Evolutionary conservation across 2,888 invertebrate genomes (phyloP).

Genomic region (Eudasyphora cyanicolor): DNA sequence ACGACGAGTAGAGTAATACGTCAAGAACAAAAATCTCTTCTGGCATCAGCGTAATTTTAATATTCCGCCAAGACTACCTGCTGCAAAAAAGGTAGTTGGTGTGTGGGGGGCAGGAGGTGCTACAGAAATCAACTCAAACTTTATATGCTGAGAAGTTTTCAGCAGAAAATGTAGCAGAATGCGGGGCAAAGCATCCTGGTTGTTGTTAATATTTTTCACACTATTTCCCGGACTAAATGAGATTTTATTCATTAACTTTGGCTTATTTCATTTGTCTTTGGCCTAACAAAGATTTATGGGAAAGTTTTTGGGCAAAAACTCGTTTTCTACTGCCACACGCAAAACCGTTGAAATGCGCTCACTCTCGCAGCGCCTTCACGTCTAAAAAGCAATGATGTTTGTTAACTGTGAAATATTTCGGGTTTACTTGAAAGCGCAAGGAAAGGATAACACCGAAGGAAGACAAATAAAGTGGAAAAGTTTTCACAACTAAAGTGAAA

Average conservation of each 20-base stretch:
- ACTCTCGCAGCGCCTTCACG: neutral
- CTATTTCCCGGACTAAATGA: conserved; percentile 60
- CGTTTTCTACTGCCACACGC: neutral
- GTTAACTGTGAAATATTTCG: neutral
- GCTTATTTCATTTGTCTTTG: conserved; percentile 65
- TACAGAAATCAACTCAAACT: too few species aligned
- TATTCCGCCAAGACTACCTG: conserved; percentile 57
- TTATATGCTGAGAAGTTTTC: too few species aligned
- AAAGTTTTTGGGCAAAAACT: conserved; percentile 39
- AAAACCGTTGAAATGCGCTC: neutral
- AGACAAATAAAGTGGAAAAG: conserved; percentile 58
- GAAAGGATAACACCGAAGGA: too few species aligned
- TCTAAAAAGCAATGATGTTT: neutral
- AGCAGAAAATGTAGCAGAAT: neutral
- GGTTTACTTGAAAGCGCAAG: conserved; percentile 27
- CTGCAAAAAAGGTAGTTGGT: too few species aligned
- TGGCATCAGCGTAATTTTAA: conserved; percentile 32
- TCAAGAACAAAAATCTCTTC: neutral
- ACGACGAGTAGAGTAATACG: neutral
- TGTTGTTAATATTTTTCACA: conserved; percentile 63
- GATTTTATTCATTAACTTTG: conserved; percentile 65
- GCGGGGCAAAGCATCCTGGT: neutral
- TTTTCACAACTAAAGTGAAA: conserved; percentile 53
- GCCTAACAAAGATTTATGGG: conserved; percentile 63
- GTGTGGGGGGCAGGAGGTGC: conserved; percentile 11